These are phyloP conservation scores for Agrypnus murinus DNA, from an alignment of 2,888 invertebrate species.

Conservation along the genomic window DNA sequence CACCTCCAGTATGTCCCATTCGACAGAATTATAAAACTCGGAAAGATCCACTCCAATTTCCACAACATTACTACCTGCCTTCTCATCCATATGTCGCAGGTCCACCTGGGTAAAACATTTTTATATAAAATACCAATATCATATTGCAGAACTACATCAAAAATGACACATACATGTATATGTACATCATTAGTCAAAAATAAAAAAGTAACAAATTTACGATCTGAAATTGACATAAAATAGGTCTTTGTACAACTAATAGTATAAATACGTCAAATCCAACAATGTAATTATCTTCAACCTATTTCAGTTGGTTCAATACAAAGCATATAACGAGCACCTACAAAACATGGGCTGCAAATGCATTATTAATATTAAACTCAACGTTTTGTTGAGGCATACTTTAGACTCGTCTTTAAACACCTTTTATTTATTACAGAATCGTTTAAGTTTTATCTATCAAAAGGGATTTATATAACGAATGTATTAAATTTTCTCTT, in stretches of 20 bases:
- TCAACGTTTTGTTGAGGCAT: slow-evolving; percentile 42
- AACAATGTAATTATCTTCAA: not conserved
- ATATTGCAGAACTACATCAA: not conserved
- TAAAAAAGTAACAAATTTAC: slow-evolving; percentile 13
- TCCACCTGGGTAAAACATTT: slow-evolving; percentile 81
- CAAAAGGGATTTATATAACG: slow-evolving; percentile 7
- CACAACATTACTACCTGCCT: slow-evolving; percentile 90
- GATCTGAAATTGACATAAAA: slow-evolving; percentile 21
- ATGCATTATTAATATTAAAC: slow-evolving; percentile 35
- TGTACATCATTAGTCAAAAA: slow-evolving; percentile 14
- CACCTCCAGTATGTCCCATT: slow-evolving; percentile 99
- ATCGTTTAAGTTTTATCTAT: slow-evolving; percentile 20
- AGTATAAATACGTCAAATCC: slow-evolving; percentile 8
- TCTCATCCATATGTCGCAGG: slow-evolving; percentile 93
- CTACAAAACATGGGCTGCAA: slow-evolving; percentile 27
- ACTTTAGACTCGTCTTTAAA: slow-evolving; percentile 39
- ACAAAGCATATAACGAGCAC: slow-evolving; percentile 29
- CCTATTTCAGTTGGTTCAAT: slow-evolving; percentile 16
- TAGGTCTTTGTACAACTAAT: slow-evolving; percentile 35
- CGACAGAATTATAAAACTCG: slow-evolving; percentile 98
- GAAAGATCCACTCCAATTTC: slow-evolving; percentile 96
- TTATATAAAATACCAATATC: not conserved
- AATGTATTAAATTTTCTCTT: slow-evolving; percentile 26
- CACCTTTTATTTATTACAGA: slow-evolving; percentile 26
- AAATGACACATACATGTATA: slow-evolving; percentile 24